Evolutionary conservation across 2,888 invertebrate genomes (phyloP).

Genomic region (Cotesia congregata): DNA sequence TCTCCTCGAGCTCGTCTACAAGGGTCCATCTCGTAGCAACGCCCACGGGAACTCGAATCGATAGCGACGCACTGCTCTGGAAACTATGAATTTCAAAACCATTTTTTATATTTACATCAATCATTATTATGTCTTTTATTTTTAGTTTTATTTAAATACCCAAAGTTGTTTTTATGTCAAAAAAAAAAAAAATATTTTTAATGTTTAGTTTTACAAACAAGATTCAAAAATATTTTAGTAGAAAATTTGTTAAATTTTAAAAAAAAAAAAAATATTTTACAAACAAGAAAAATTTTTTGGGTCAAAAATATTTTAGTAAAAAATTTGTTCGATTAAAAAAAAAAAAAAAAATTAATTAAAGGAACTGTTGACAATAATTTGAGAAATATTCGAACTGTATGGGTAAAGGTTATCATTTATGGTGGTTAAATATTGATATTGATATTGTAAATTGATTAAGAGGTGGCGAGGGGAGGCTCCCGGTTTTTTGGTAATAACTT

Average conservation of each 20-base stretch:
- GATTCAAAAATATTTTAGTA: too few relatives aligned
- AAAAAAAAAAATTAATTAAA: too few relatives aligned
- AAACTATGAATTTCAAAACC: constrained; percentile 66
- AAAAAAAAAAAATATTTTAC: too few relatives aligned
- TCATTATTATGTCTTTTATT: background rate
- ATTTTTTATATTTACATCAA: constrained; percentile 59
- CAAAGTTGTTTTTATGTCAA: background rate
- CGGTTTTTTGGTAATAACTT: constrained; percentile 7
- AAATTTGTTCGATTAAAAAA: background rate
- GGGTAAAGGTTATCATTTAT: too few relatives aligned
- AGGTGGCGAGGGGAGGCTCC: background rate
- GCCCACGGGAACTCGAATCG: constrained; percentile 70
- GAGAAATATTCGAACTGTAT: too few relatives aligned
- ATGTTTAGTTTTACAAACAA: too few relatives aligned
- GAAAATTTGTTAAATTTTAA: too few relatives aligned
- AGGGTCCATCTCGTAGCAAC: constrained; percentile 71
- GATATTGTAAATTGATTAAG: too few relatives aligned
- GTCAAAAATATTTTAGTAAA: too few relatives aligned
- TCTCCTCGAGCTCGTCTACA: constrained; percentile 61
- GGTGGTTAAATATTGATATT: too few relatives aligned
- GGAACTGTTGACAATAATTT: too few relatives aligned
- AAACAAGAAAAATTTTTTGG: too few relatives aligned
- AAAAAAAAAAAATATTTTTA: background rate
- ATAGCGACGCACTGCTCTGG: constrained; percentile 68
- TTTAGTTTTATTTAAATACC: background rate